These are phyloP conservation scores for Carduelis carduelis DNA, from an alignment of 2,797 vertebrate species.

Conservation along the genomic window DNA sequence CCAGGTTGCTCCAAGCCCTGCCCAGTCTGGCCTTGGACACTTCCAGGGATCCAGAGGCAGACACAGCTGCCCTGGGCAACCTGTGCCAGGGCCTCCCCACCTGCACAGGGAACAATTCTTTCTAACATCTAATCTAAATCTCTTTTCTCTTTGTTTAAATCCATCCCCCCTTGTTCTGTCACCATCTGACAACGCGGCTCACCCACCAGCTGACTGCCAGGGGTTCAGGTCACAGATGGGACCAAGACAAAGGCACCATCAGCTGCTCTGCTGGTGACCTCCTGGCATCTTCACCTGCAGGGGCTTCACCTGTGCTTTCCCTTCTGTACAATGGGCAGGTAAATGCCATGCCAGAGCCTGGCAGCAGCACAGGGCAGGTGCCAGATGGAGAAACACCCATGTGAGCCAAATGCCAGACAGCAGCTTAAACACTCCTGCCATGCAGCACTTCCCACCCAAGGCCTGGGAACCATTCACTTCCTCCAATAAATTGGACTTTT, in stretches of 20 bases:
- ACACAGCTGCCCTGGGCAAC: neutral
- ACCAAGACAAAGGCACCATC: neutral
- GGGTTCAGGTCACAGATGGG: neutral
- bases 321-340: neutral
- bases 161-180: neutral
- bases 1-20: accelerated
- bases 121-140: neutral
- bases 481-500: neutral
- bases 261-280: neutral
- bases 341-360: neutral
- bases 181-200: neutral
- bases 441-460: neutral
- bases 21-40: accelerated
- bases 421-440: neutral
- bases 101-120: neutral
- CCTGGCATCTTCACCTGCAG: neutral
- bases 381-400: neutral
- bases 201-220: neutral
- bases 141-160: neutral
- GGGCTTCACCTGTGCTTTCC: neutral
- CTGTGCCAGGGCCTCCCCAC: neutral
- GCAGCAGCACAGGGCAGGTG: neutral
- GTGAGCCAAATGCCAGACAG: neutral
- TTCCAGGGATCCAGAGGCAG: neutral
- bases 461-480: neutral